Base-by-base conservation (phyloP, 2,113 vertebrate genomes). In the Syngnathoides biaculeatus region DNA sequence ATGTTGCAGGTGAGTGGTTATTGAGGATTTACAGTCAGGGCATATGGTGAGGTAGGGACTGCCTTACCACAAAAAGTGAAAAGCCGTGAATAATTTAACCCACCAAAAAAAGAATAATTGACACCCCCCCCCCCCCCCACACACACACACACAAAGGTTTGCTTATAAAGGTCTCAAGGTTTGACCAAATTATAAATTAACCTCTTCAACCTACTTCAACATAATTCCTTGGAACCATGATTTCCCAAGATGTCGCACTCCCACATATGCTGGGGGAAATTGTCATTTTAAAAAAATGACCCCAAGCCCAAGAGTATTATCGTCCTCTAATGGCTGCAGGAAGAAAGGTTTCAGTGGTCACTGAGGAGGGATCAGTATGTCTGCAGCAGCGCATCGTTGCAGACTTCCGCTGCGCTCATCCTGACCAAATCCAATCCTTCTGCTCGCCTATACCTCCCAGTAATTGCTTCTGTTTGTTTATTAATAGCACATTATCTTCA, bases 401-500 rank as follows among this genome's bases (percentile, higher is more conserved):
- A 76, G 80, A 89, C 88, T 91, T 89, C 77, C 89, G 78, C 38
- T 8, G 20, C 45, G 73, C 84, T 85, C 80, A 78, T 85, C 85
- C 84, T 81, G 80, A 84, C 90, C 88, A 88, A 90, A 91, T 90
- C 90, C 88, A 84, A 86, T 83, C 82, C 75, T 75, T 85, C 83
- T 83, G 80, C 81, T 84, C 81, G 73, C 77, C 78, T 79, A 84
- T 66, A 72, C 80, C 81, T 81, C 84, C 79, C 75, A 81, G 86
- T 92, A 92, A 93, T 93, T 92, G 90, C 87, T 81, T 82, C 86
- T 88, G 89, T 91, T 90, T 92, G 91, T 91, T 91, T 92, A 91
- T 92, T 92, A 91, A 91, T 91, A 91, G 87, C 87, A 52, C 69
- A 85, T 90, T 93, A 93, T 93, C 92, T 92, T 91, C 91, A 93